A percentile compares a stretch with the other conserved stretches of the same genome.
Evolutionary conservation across 1,140 invertebrate genomes (phyloP).

Genomic region (Myzus persicae): DNA sequence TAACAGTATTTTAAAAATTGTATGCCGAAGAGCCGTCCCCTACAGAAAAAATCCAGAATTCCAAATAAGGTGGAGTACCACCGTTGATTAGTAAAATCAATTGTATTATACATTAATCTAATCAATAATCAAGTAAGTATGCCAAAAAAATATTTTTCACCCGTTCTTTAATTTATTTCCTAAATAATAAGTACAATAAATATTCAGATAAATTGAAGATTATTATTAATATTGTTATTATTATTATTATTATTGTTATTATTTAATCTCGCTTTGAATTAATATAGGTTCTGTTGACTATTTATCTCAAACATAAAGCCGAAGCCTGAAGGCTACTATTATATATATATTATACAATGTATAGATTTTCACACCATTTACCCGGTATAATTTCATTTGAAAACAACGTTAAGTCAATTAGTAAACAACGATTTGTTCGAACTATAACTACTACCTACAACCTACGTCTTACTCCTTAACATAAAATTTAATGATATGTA

Average conservation of each 20-base stretch:
- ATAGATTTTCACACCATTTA: slow-evolving; percentile 14
- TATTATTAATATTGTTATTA: no score
- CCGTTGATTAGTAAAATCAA: no score
- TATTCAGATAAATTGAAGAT: background rate
- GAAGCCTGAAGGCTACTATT: background rate
- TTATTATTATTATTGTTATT: no score
- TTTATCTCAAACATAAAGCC: background rate
- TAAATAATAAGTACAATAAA: background rate
- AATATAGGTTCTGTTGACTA: background rate
- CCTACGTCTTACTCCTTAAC: background rate
- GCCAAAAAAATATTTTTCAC: background rate
- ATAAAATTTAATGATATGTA: background rate
- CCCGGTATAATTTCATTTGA: background rate
- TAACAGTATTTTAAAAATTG: no score
- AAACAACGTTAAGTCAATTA: background rate
- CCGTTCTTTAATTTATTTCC: background rate
- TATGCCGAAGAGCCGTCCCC: no score
- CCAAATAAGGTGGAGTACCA: no score
- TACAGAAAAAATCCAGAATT: no score
- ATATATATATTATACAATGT: background rate
- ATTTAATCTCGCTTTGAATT: background rate
- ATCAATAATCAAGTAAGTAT: background rate
- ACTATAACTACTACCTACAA: background rate
- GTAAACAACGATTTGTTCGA: background rate
- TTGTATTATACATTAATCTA: background rate